Percentiles rank a stretch among this genome's conserved stretches.
Evolutionary conservation across 2,888 invertebrate species (phyloP).

Genomic region (Tetragnatha montana): DNA sequence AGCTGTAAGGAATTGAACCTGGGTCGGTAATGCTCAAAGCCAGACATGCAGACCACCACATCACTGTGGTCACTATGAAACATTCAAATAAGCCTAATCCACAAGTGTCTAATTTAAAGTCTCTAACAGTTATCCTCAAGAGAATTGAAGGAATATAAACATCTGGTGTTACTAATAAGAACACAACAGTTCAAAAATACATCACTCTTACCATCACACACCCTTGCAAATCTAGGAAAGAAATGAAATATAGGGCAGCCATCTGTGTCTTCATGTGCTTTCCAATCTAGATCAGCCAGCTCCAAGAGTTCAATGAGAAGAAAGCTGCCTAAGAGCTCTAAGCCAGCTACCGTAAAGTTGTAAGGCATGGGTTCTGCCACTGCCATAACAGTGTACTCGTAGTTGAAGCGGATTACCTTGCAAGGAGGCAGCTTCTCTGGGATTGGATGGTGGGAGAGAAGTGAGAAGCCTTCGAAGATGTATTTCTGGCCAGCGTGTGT

Average conservation of each 20-base stretch:
- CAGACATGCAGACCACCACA: too few relatives aligned
- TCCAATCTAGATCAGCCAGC: conserved; percentile 91
- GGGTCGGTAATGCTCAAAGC: too few relatives aligned
- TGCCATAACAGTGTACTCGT: conserved; percentile 94
- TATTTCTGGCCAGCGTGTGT: conserved; percentile 95
- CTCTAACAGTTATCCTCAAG: too few relatives aligned
- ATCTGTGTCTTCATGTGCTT: conserved; percentile 80
- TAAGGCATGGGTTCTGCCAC: conserved; percentile 93
- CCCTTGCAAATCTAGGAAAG: conserved; percentile 95
- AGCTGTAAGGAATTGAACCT: too few relatives aligned
- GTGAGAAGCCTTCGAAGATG: conserved; percentile 97
- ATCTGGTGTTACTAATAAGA: too few relatives aligned
- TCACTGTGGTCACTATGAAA: too few relatives aligned
- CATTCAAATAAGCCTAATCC: too few relatives aligned
- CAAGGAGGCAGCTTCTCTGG: conserved; percentile 84
- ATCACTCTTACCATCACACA: conserved; percentile 82
- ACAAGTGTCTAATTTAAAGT: too few relatives aligned
- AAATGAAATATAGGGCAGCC: conserved; percentile 95
- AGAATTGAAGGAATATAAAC: too few relatives aligned
- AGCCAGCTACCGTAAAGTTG: conserved; percentile 91
- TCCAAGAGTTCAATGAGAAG: conserved; percentile 93
- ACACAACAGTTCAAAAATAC: too few relatives aligned
- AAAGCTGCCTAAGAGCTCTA: conserved; percentile 92
- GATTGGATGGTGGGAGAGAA: conserved; percentile 93
- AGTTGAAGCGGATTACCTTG: conserved; percentile 85